Conservation (phyloP, 2,797 vertebrate species). For the Lerista edwardsae region DNA sequence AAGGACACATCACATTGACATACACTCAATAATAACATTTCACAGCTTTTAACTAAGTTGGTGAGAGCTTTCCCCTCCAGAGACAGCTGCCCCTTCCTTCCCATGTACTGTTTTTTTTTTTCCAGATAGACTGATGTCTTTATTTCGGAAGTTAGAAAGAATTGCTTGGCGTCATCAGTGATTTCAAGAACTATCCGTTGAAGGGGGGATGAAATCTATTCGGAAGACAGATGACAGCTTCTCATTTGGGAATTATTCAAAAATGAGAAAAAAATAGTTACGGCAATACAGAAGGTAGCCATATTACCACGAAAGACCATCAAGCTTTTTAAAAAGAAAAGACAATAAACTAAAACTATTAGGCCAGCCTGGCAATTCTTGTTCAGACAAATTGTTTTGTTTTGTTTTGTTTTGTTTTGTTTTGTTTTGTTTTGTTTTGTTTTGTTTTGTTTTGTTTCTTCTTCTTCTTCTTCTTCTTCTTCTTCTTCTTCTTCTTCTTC, state of each 20-base stretch:
- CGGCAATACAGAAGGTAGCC: constrained; percentile 59
- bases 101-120: constrained; percentile 67
- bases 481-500: constrained; percentile 20
- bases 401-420: not conserved
- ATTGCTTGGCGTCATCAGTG: constrained; percentile 74
- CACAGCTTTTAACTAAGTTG: constrained; percentile 74
- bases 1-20: constrained; percentile 70
- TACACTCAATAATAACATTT: constrained; percentile 71
- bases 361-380: constrained; percentile 46
- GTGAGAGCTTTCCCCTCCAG: constrained; percentile 32
- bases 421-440: too few relatives aligned
- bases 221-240: constrained; percentile 76
- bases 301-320: constrained; percentile 65
- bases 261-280: constrained; percentile 75
- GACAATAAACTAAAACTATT: constrained; percentile 54
- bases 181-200: constrained; percentile 72
- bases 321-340: constrained; percentile 51
- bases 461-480: too few relatives aligned
- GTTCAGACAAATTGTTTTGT: constrained; percentile 45
- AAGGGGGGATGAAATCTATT: constrained; percentile 75
- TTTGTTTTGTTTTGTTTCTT: too few relatives aligned
- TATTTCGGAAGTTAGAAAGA: constrained; percentile 79
- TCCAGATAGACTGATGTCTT: constrained; percentile 76
- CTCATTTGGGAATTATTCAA: constrained; percentile 73
- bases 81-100: constrained; percentile 72